A percentile compares a stretch with the other conserved stretches of the same genome.
Evolutionary conservation across 1,140 invertebrate species (phyloP).

Genomic region (Ooceraea biroi): DNA sequence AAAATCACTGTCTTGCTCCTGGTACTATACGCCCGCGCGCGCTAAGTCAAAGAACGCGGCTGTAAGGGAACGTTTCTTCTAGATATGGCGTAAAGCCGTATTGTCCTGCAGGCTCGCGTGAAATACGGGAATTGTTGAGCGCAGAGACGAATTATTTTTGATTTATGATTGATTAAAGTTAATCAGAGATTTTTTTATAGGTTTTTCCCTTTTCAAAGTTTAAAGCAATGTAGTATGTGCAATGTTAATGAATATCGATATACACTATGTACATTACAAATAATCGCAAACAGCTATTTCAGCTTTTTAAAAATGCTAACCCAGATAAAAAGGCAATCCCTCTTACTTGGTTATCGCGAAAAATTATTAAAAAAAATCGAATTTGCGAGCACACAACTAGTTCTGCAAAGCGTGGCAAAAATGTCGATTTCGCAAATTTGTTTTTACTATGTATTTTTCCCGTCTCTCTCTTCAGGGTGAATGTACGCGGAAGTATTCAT

Average conservation of each 20-base stretch:
- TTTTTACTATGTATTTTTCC: constrained; percentile 7
- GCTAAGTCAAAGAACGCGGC: constrained; percentile 56
- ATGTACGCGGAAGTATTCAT: not conserved
- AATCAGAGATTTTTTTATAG: not conserved
- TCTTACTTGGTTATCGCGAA: constrained; percentile 17
- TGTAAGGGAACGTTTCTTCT: not conserved
- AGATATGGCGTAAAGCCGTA: not conserved
- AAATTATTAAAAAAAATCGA: constrained; percentile 32
- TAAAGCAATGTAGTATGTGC: not conserved
- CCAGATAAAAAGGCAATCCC: constrained; percentile 10
- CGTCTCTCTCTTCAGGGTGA: not conserved
- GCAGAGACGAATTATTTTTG: not conserved
- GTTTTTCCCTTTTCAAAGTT: not conserved
- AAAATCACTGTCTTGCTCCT: constrained; percentile 73
- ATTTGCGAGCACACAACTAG: not conserved
- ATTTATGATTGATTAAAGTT: not conserved
- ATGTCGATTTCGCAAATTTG: constrained; percentile 27
- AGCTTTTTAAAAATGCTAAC: constrained; percentile 21
- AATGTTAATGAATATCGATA: constrained; percentile 9
- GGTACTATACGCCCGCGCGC: constrained; percentile 35
- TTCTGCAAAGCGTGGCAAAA: constrained; percentile 14
- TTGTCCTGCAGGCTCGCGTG: constrained; percentile 23
- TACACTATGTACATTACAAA: not conserved
- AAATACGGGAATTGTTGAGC: not conserved
- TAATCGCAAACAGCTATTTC: not conserved